Evolutionary conservation across 2,797 vertebrate genomes (phyloP), one percentile per base, ranked within the genome.

Genomic region (Megalops cyprinoides): DNA sequence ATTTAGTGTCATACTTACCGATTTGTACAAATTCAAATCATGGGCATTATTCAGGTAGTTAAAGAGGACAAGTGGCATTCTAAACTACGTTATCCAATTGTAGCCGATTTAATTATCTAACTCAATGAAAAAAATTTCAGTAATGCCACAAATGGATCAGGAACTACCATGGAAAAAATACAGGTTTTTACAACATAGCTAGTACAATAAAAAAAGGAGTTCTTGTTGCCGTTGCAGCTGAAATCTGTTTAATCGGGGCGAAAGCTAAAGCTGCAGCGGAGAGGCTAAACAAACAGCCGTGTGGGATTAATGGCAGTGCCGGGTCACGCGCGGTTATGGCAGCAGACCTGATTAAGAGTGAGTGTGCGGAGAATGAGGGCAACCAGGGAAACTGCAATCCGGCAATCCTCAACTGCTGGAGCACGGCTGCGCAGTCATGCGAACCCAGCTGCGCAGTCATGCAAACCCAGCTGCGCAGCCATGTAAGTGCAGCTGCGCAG

Each of bases 241-340:
- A 60, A 60, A 37, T 46, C n/a, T 42, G 37, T 56, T 37, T 77
- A 44, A 60, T 77, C 76, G 23, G 20, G 37, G 39, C 23, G 55
- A 51, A 23, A 58, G 76, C 55, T 60, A 60, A 74, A 58, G 34
- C 34, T 37, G 37, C 20, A 28, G 2, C 46, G 28, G 73, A 51
- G 25, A 58, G 37, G 76, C 31, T 60, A 42, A 77, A 77, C 39
- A 58, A 60, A 62, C 76, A 77, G 75, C 34, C 53, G 51, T 20
- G 5, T 20, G 0, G 39, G 76, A 77, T 77, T 58, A 77, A 23
- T 3, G 15, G 76, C 53, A 18, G 53, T 2, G 53, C 53, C 77
- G 37, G 53, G 76, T 42, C 76, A 77, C 42, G 39, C 77, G 49
- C 75, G 2, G 31, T 18, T 56, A 10, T 12, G 37, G 49, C 48